Base-by-base conservation (phyloP, 2,113 vertebrate genomes). In the Microtus richardsoni region DNA sequence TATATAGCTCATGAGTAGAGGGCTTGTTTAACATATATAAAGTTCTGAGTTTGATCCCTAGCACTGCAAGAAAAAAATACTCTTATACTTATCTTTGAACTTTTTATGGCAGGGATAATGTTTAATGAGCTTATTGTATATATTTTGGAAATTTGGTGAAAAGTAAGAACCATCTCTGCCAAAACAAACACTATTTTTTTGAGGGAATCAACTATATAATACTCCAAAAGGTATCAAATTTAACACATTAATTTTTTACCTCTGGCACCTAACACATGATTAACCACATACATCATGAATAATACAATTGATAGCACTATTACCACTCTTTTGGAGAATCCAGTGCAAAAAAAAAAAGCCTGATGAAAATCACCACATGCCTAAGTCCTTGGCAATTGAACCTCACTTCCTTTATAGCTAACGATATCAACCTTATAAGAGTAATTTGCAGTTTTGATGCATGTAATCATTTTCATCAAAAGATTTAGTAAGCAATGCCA, bases 401-500 rank as follows among this genome's bases (percentile, higher is more conserved):
- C 9, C 82, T 92, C 33, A 94, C 22, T 93, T 95, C 16, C 12
- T 91, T 87, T 84, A 17, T n/a, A 80, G 17, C 60, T 54, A 88
- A 97, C 36, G 79, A 22, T 28, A 73, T 90, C 54, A 96, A 93
- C 10, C 19, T 47, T 66, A 80, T 52, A 39, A 66, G 16, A 86
- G 4, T 36, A 47, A 58, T 80, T 80, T 86, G 39, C 9, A 79
- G 17, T 85, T 92, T 96, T 30, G 68, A 54, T n/a, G 8, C 62
- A 79, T 13, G 64, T 88, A 93, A 88, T 62, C 16, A 78, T 80
- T 54, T 92, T 77, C 14, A 85, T 82, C 86, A 88, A 84, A 91
- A 68, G 7, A 75, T 88, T 79, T 91, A 44, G 30, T 74, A 2
- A 24, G 7, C 6, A 49, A 49, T 22, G 19, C 22, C 70, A 95